Conservation (phyloP, 92 coral and sea anemone genomes). For the Scolanthus callimorphus region DNA sequence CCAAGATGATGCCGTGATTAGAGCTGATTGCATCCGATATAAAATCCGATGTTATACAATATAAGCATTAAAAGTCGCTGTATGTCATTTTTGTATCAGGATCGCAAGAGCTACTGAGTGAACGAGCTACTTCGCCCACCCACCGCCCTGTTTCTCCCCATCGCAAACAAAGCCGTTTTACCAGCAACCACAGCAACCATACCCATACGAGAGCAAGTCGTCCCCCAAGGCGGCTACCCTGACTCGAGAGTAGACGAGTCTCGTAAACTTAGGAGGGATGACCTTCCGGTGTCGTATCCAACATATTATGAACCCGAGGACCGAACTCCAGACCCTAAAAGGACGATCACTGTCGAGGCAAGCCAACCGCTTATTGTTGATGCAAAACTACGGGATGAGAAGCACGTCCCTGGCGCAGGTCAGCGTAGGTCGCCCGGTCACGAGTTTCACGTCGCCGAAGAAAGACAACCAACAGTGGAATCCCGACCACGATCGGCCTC, state of each 20-base stretch:
- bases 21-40: too few relatives aligned
- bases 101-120: background rate
- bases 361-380: constrained; percentile 18
- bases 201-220: background rate
- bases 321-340: background rate
- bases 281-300: constrained; percentile 26
- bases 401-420: background rate
- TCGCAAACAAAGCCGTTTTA: constrained; percentile 5
- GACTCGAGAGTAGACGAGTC: background rate
- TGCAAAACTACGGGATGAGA: constrained; percentile 25
- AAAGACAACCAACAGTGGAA: background rate
- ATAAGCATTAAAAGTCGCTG: too few relatives aligned
- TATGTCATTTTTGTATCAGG: constrained; percentile 1
- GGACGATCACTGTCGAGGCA: constrained; percentile 8
- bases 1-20: too few relatives aligned
- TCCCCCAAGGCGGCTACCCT: background rate
- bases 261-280: background rate
- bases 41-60: too few relatives aligned
- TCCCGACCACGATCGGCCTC: constrained; percentile 7
- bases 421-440: constrained; percentile 10
- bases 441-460: constrained; percentile 8
- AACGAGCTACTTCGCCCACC: background rate
- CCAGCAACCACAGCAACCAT: constrained; percentile 1
- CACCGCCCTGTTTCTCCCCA: constrained; percentile 4
- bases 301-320: constrained; percentile 27